A percentile compares a stretch with the other conserved stretches of the same genome.
These are phyloP conservation scores for Drosophila kanekoi DNA, from an alignment of 2,888 invertebrate species.

Conservation along the genomic window DNA sequence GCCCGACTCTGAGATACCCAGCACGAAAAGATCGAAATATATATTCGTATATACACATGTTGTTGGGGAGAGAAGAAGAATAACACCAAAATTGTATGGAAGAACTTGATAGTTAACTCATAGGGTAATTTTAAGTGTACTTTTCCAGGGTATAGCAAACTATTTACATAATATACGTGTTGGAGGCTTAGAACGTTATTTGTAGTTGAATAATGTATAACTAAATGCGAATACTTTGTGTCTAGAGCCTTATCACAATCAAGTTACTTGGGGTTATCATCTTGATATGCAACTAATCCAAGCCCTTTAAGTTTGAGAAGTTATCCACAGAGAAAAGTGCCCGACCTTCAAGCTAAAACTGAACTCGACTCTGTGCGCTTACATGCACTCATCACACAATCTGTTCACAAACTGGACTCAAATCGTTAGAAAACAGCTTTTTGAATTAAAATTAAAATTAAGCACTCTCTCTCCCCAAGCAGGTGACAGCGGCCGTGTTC, in stretches of 20 bases:
- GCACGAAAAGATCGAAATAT: too few species aligned
- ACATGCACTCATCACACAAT: constrained; percentile 8
- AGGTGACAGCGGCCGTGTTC: not conserved
- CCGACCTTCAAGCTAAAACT: too few species aligned
- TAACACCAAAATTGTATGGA: too few species aligned
- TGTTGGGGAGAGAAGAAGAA: too few species aligned
- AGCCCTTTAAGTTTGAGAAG: not conserved
- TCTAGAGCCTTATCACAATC: not conserved
- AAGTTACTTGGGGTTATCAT: not conserved
- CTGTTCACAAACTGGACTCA: constrained; percentile 20
- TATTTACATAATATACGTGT: too few species aligned
- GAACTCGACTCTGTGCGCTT: not conserved
- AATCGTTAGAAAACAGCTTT: constrained; percentile 8
- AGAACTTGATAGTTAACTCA: too few species aligned
- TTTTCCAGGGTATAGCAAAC: too few species aligned
- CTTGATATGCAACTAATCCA: not conserved
- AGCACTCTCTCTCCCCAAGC: not conserved
- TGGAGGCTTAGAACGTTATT: too few species aligned
- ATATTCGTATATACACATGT: too few species aligned
- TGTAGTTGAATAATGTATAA: too few species aligned
- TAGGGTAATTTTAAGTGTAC: too few species aligned
- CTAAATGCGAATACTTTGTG: not conserved
- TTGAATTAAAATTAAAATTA: constrained; percentile 9
- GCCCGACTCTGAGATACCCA: too few species aligned
- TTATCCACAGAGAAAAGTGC: not conserved